These are phyloP conservation scores for Malurus splendens DNA, from an alignment of 2,797 vertebrate species.

Conservation along the genomic window DNA sequence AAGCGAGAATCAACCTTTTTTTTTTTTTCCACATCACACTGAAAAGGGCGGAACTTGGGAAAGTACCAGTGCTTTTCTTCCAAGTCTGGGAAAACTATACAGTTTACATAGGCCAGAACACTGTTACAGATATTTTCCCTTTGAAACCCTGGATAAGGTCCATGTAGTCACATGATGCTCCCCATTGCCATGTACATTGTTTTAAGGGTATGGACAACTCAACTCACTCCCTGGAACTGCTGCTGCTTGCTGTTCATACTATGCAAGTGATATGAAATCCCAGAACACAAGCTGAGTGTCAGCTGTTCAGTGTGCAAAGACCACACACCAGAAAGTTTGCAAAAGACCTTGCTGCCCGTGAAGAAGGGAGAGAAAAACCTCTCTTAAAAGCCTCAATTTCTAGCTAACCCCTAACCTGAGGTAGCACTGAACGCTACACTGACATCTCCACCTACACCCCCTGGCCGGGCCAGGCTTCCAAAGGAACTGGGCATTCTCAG, in stretches of 20 bases:
- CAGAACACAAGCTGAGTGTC: not conserved
- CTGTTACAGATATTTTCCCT: conserved; percentile 14
- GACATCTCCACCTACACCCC: not conserved
- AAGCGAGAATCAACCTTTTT: not conserved
- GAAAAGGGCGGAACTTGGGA: not conserved
- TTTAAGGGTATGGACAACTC: not conserved
- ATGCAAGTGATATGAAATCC: not conserved
- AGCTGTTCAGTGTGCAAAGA: not conserved
- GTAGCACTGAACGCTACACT: rapidly evolving
- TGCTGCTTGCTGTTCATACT: not conserved
- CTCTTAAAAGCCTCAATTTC: not conserved
- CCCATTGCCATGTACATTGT: not conserved
- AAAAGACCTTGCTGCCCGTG: not conserved
- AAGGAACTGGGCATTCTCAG: not conserved
- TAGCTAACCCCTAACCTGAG: not conserved
- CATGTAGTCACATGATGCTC: not conserved
- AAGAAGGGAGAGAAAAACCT: not conserved
- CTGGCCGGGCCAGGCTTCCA: not conserved
- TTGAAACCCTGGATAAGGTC: conserved; percentile 11
- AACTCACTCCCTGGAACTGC: not conserved
- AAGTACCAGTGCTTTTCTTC: conserved; percentile 22
- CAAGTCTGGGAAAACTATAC: conserved; percentile 42
- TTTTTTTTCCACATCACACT: not conserved
- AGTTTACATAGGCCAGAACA: conserved; percentile 3
- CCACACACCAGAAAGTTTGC: not conserved